Evolutionary conservation across 2,888 invertebrate genomes (phyloP), one percentile per base, ranked within the genome.

Genomic region (Drosophila quinaria): DNA sequence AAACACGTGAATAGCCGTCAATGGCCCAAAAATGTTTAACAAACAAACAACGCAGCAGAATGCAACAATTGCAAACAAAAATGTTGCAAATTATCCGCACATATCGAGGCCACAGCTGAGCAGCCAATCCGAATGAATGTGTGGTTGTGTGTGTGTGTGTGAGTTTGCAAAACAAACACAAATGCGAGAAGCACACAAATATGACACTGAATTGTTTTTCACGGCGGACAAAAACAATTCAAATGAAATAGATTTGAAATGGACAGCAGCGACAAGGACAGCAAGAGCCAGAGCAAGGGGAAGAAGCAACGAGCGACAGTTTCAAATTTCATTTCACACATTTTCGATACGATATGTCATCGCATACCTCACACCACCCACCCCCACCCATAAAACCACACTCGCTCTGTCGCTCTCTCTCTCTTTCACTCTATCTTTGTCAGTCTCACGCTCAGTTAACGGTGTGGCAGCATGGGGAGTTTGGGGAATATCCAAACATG

Each of bases 131-230:
- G 10, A 17, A 15, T 25, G 33, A 25, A 25, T 25, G 25, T 25
- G 25, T 25, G 25, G 5, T 5, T 37, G 17, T 31, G 9, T 54
- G 41, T 13, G 39, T 41, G 25, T 15, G 39, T 25, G 9, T 69
- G 66, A 60, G 70, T 70, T 82, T 72, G 62, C 75, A 70, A 81
- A 77, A 79, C 70, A 79, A 75, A 76, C 66, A 76, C 64, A 67
- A 52, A 64, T 49, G 49, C 61, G 46, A 69, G 39, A 60, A 52
- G 33, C 76, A 68, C 66, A 81, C 80, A 81, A 83, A 83, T 83
- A 81, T 86, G 86, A 81, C 82, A 84, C 78, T 83, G 81, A 84
- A 84, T 86, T 83, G 83, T 86, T 81, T 81, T 85, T 64, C 75
- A 74, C 74, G 69, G 58, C 46, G 33, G 39, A 55, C 69, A 80